phyloP scores from a whole-genome alignment of 64 coral and sea anemone species.

The Montipora efflorescens region DNA sequence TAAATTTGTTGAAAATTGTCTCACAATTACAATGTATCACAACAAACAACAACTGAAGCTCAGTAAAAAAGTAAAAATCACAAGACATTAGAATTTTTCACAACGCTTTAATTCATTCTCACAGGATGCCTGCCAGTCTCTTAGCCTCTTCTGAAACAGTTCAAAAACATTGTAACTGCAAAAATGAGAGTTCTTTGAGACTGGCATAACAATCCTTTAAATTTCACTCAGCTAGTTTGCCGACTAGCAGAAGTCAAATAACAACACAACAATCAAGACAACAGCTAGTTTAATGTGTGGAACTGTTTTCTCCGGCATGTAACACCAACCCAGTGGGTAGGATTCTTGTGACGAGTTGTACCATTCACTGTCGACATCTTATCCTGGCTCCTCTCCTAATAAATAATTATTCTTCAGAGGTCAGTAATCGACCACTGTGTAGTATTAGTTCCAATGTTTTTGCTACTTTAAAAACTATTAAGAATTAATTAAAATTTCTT shows the following conservation, averaged over 20 bases:
- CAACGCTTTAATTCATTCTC: not conserved
- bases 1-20: not conserved
- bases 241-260: not conserved
- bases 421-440: conserved; percentile 88
- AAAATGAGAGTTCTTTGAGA: not conserved
- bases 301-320: conserved; percentile 37
- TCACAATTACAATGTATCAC: not conserved
- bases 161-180: conserved; percentile 32
- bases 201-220: not conserved
- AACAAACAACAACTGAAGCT: conserved; percentile 6
- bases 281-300: conserved; percentile 19
- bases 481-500: not conserved
- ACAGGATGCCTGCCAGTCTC: conserved; percentile 17
- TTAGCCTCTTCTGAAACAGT: conserved; percentile 15
- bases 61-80: not conserved
- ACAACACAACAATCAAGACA: not conserved
- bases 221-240: not conserved
- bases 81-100: not conserved
- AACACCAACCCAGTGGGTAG: conserved; percentile 63
- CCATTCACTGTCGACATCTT: conserved; percentile 37
- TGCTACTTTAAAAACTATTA: not conserved
- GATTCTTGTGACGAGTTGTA: conserved; percentile 46
- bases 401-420: conserved; percentile 82
- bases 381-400: conserved; percentile 72
- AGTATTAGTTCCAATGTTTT: conserved; percentile 57